Base-by-base conservation (phyloP, 1,140 invertebrate species). In the Centruroides sculpturatus region DNA sequence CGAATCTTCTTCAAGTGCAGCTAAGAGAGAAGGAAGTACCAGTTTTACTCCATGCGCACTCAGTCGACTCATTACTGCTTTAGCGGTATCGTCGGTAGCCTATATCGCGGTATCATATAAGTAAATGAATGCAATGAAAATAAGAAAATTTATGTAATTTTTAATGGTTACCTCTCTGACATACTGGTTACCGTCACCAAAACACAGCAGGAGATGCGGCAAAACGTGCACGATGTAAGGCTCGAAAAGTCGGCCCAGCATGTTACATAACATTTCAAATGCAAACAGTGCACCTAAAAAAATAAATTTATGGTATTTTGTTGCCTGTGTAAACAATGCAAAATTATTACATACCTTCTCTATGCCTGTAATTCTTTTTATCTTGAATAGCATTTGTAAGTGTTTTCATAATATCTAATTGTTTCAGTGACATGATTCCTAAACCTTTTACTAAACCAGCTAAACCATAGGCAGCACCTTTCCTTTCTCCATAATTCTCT, bases 191-290 rank as follows among this genome's bases (percentile, higher is more conserved):
- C 82, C 79, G 77, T 99, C 96, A 8, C 94, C 95, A 76, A 98
- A 98, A 73, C 93, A 98, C 56, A 93, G 79, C 41, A 99, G 76
- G 64, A 99, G 78, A 77, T 97, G 87, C 3, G 94, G 94, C 57
- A 99, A 75, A 48, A 98, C 89, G 72, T 98, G 90, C 47, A 99
- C 91, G 63, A 99, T 92, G 74, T 99, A 99, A 0, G 96, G 96
- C 73, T 99, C 97, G 77, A 99, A 99, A 48, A 98, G 76, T 60
- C 93, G 83, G 0, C 94, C 94, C 66, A 98, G 78, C 80, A 94
- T 92, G 63, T 84, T 85, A 73, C 92, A 98, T 12, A 99, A 77
- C 84, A 97, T 93, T 77, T 98, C 95, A 78, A 98, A 92, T 2
- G 92, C 94, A 78, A 99, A 93, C 34, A 99, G 74, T 3, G 94